Evolutionary conservation across 2,797 vertebrate species (phyloP), one percentile per base, ranked within the genome.

Genomic region (Glyptemys insculpta): DNA sequence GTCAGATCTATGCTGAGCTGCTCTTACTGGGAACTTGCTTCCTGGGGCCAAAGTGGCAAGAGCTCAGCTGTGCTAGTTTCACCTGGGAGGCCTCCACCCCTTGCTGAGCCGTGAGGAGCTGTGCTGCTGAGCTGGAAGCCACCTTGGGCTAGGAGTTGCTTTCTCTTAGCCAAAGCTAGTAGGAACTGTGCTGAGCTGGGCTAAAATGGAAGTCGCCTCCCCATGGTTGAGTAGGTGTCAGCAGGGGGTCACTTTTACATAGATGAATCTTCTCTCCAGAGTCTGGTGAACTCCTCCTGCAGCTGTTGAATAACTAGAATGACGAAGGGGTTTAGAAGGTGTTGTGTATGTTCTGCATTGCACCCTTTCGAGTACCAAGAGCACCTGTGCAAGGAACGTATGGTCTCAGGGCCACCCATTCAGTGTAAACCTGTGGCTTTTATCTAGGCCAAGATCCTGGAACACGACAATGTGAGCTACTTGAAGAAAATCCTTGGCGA

Each of bases 401-500:
- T 5, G 7, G 74, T 4, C 44, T 78, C 44, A 31, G 2, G 37
- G 18, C 41, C 19, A 12, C 19, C 49, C 78, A 29, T 41, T 49
- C 23, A 16, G 62, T 81, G 89, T 97, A 53, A 90, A 16, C 57
- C 19, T 50, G 86, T 2, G 8, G 68, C 89, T 41, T 95, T n/a
- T 52, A 86, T 49, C 2, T 96, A 99, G 99, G 99, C 99, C 93
- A 99, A 99, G 97, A 99, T 99, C 97, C 97, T 99, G 98, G 99
- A 99, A 97, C 99, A 99, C 0, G 99, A 99, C 53, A 99, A 99
- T 0, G 99, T 99, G 97, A 99, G 98, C 98, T 99, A 99, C 98
- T 97, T 99, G 98, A 99, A 99, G 98, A 99, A 99, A 98, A 99
- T 99, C 92, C 98, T 99, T 11, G 99, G 99, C 18, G 99, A 99